Conservation (phyloP, 2,888 invertebrate genomes). For the Microctonus hyperodae region DNA sequence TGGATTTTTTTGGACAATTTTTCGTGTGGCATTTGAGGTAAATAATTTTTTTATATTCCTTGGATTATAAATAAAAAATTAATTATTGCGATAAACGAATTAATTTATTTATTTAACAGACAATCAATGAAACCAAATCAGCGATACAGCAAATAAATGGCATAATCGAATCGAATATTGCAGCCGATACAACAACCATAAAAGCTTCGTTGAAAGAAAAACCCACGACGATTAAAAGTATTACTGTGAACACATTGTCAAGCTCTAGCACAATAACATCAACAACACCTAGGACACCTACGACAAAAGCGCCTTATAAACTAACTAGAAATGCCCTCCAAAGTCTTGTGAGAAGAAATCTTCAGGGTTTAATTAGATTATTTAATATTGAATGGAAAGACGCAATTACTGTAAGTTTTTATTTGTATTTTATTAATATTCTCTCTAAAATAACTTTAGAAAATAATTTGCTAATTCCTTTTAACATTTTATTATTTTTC, state of each 20-base stretch:
- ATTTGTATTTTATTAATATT: background rate
- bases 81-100: background rate
- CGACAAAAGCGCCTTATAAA: slow-evolving; percentile 58
- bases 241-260: no score
- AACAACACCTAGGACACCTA: slow-evolving; percentile 56
- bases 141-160: slow-evolving; percentile 63
- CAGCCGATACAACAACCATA: slow-evolving; percentile 42
- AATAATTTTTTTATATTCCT: slow-evolving; percentile 14
- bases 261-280: no score
- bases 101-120: slow-evolving; percentile 51
- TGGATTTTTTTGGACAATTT: slow-evolving; percentile 60
- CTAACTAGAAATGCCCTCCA: slow-evolving; percentile 62
- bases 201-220: slow-evolving; percentile 25
- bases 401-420: slow-evolving; percentile 63
- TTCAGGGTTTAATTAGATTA: slow-evolving; percentile 64
- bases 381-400: slow-evolving; percentile 66
- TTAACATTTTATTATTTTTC: slow-evolving; percentile 34
- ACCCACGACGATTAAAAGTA: slow-evolving; percentile 37
- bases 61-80: background rate
- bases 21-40: slow-evolving; percentile 58
- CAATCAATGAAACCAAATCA: slow-evolving; percentile 64
- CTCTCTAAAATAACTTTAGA: no score
- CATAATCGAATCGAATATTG: slow-evolving; percentile 51
- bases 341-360: slow-evolving; percentile 63
- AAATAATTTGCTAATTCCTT: slow-evolving; percentile 5